A percentile compares a stretch with the other conserved stretches of the same genome.
Conservation (phyloP, 2,888 invertebrate genomes). For the Hypselothyrea guttata region DNA sequence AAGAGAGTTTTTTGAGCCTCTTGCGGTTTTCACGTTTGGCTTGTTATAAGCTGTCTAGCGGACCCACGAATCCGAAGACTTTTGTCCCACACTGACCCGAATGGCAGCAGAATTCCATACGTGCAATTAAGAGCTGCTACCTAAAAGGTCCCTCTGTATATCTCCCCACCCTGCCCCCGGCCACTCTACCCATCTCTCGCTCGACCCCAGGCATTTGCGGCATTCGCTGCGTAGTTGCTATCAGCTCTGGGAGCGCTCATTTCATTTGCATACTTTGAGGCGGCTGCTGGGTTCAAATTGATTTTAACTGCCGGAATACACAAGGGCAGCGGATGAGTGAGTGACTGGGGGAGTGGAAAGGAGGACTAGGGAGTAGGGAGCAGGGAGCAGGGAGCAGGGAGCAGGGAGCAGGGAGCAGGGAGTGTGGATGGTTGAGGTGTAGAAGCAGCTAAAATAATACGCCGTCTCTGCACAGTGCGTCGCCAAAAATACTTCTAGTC, state of each 20-base stretch:
- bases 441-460: too few species aligned
- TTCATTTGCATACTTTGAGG: conserved; percentile 65
- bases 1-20: conserved; percentile 48
- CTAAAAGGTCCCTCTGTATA: conserved; percentile 19
- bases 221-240: conserved; percentile 35
- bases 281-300: conserved; percentile 52
- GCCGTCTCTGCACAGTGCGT: too few species aligned
- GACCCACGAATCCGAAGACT: background rate
- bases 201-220: conserved; percentile 29
- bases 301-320: conserved; percentile 36
- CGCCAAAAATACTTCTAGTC: too few species aligned
- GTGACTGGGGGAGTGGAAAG: background rate
- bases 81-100: background rate
- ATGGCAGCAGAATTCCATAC: conserved; percentile 34
- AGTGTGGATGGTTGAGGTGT: too few species aligned
- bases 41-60: conserved; percentile 34
- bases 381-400: too few species aligned
- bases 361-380: too few species aligned
- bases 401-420: too few species aligned
- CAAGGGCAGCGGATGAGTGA: background rate
- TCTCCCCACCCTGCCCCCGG: background rate
- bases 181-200: background rate
- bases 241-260: conserved; percentile 29
- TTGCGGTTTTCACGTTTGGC: conserved; percentile 63
- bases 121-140: conserved; percentile 58